Conservation (phyloP, 1,140 invertebrate genomes). For the Bombus waltoni region DNA sequence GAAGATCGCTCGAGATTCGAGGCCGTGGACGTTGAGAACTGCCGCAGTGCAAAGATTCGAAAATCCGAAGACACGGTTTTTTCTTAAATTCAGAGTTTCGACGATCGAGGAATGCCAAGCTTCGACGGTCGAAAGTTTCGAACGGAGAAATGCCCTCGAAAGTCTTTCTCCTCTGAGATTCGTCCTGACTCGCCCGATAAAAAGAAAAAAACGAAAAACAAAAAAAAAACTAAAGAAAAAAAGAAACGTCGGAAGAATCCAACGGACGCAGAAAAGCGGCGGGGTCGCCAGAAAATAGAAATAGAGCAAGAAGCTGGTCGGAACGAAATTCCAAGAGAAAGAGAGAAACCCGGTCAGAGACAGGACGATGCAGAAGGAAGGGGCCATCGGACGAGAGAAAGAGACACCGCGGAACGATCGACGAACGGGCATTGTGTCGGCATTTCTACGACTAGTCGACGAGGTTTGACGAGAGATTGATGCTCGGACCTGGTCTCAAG, state of each 20-base stretch:
- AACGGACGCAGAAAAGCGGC: neutral
- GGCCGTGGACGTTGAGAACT: no score
- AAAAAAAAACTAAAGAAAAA: no score
- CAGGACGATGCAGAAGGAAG: neutral
- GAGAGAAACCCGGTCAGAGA: neutral
- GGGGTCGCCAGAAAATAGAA: slow-evolving; percentile 10
- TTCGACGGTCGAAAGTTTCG: no score
- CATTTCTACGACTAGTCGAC: slow-evolving; percentile 77
- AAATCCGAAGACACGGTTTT: neutral
- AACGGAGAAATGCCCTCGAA: no score
- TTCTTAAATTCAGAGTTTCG: neutral
- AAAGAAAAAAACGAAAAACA: no score
- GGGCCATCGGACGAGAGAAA: neutral
- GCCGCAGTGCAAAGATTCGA: neutral
- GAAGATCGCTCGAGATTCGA: neutral
- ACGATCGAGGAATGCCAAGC: no score
- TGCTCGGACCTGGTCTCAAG: slow-evolving; percentile 69
- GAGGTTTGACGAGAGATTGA: slow-evolving; percentile 82
- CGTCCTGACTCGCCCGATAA: no score
- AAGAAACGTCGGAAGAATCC: neutral
- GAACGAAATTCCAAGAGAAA: slow-evolving; percentile 8
- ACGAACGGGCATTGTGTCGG: slow-evolving; percentile 65
- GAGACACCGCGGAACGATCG: slow-evolving; percentile 5
- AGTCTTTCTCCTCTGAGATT: no score
- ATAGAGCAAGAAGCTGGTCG: neutral